Evolutionary conservation across 1,140 invertebrate genomes (phyloP).

Genomic region (Lanistes nyassanus): DNA sequence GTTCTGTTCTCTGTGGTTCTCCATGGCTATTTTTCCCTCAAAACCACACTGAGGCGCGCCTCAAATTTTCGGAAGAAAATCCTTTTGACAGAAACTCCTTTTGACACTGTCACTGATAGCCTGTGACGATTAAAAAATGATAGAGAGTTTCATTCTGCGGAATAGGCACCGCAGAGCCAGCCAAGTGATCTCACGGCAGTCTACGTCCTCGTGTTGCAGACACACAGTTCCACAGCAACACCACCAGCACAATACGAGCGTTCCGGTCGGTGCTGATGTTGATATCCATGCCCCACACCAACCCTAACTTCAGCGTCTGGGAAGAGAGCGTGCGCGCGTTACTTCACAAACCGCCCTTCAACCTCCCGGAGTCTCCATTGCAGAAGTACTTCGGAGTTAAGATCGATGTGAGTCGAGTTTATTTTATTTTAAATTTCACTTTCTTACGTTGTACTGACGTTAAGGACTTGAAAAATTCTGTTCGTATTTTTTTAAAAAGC

Average conservation of each 20-base stretch:
- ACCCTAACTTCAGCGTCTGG: conserved; percentile 40
- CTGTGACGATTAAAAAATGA: no score
- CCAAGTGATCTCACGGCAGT: no score
- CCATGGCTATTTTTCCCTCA: no score
- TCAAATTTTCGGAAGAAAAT: no score
- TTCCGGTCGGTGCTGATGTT: conserved; percentile 41
- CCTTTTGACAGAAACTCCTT: no score
- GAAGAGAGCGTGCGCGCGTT: conserved; percentile 27
- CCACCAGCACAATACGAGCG: conserved; percentile 26
- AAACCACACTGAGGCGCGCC: no score
- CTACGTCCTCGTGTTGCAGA: conserved; percentile 3
- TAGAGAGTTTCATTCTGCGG: no score
- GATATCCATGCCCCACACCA: conserved; percentile 37
- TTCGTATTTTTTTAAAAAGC: no score
- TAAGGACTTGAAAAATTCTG: no score
- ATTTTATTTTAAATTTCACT: not conserved
- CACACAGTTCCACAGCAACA: conserved; percentile 16
- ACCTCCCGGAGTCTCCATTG: conserved; percentile 14
- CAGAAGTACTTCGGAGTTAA: conserved; percentile 29
- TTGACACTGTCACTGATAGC: no score
- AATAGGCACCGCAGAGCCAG: no score
- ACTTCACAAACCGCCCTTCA: conserved; percentile 37
- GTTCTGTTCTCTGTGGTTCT: no score
- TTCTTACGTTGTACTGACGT: not conserved
- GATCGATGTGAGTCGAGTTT: conserved; percentile 27